Percentiles rank a stretch among this genome's conserved stretches.
Conservation (phyloP, 2,113 vertebrate species). For the Ptyas mucosa region DNA sequence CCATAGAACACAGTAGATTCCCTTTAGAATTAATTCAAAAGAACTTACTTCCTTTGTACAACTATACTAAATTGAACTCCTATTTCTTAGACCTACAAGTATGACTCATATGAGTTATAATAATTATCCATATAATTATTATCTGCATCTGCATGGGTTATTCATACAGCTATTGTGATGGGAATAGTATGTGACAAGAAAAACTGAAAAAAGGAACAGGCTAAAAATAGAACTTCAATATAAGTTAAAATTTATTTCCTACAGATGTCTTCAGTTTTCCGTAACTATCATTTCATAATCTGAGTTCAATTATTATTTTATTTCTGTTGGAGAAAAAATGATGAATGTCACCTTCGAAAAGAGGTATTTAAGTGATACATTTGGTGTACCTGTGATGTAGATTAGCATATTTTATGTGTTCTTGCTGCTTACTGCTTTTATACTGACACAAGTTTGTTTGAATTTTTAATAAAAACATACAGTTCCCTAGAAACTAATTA, state of each 20-base stretch:
- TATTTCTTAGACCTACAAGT: background rate
- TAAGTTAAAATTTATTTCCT: background rate
- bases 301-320: background rate
- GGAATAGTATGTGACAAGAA: background rate
- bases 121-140: background rate
- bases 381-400: background rate
- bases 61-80: background rate
- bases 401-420: slow-evolving; percentile 1
- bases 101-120: too few species aligned
- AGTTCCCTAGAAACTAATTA: slow-evolving; percentile 37
- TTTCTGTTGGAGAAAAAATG: background rate
- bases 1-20: background rate
- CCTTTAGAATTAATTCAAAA: background rate
- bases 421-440: background rate
- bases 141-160: background rate
- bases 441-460: background rate
- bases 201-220: background rate
- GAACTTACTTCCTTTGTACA: background rate
- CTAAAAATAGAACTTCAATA: background rate
- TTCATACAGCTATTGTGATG: background rate
- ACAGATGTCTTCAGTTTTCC: background rate
- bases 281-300: background rate
- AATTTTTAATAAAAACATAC: background rate
- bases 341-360: background rate
- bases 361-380: background rate